Conservation (phyloP, 2,113 vertebrate species). For the Drymodes brunneopygia region DNA sequence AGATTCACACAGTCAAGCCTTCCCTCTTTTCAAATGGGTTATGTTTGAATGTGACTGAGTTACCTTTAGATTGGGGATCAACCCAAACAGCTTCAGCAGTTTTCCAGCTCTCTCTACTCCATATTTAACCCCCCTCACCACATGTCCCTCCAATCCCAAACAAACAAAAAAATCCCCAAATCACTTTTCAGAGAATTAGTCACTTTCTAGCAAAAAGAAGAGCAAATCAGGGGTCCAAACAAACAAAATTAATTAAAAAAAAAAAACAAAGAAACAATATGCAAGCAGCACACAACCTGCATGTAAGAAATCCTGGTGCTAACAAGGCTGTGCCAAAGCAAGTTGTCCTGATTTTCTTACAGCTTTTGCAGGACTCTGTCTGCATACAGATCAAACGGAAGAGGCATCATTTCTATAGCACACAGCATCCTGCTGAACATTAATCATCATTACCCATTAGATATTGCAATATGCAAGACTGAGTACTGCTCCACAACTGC, state of each 20-base stretch:
- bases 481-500: background rate
- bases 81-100: background rate
- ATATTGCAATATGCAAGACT: conserved; percentile 9
- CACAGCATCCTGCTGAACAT: background rate
- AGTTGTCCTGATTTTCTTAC: background rate
- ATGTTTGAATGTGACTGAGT: background rate
- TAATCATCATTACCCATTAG: conserved; percentile 40
- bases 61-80: background rate
- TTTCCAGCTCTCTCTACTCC: background rate
- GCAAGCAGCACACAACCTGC: background rate
- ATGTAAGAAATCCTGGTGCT: background rate
- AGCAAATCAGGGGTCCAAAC: background rate
- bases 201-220: background rate
- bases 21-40: background rate
- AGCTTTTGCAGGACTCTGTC: background rate
- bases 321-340: background rate
- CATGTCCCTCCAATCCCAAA: background rate
- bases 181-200: background rate
- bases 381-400: background rate
- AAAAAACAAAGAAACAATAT: background rate
- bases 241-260: background rate
- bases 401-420: background rate
- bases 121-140: background rate
- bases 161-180: background rate
- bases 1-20: background rate